Evolutionary conservation across 35 echinoderm and acorn worm species (phyloP).

Genomic region (Ophioderma brevispina): DNA sequence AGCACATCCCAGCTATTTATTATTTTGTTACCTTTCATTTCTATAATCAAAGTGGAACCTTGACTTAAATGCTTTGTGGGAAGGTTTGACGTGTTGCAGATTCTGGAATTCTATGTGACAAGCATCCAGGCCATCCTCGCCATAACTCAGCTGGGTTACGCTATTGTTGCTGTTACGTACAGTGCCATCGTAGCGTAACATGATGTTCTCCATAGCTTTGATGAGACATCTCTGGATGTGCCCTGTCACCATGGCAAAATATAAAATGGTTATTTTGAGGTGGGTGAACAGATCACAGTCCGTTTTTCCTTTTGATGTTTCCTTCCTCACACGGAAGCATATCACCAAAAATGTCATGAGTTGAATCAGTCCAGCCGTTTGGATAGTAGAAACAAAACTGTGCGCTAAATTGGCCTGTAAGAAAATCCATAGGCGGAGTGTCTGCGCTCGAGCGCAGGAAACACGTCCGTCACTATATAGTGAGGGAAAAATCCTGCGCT

Average conservation of each 20-base stretch:
- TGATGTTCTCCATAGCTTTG: constrained; percentile 98
- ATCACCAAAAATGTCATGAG: too few relatives aligned
- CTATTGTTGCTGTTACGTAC: constrained; percentile 94
- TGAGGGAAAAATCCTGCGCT: too few relatives aligned
- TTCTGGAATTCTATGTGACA: constrained; percentile 87
- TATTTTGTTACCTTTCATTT: constrained; percentile 79
- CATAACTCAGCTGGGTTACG: constrained; percentile 94
- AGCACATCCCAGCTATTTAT: background rate
- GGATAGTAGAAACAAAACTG: too few relatives aligned
- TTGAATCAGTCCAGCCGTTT: too few relatives aligned
- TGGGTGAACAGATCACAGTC: too few relatives aligned
- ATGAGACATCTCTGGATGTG: constrained; percentile 98
- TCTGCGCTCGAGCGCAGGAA: too few relatives aligned
- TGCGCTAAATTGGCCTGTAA: too few relatives aligned
- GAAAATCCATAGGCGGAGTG: too few relatives aligned
- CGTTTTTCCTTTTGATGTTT: too few relatives aligned
- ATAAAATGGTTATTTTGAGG: too few relatives aligned
- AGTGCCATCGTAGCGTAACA: constrained; percentile 94
- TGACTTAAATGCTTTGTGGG: constrained; percentile 89
- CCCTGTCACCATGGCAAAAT: constrained; percentile 66
- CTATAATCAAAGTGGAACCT: constrained; percentile 92
- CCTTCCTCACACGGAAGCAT: too few relatives aligned
- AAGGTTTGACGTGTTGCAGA: constrained; percentile 77
- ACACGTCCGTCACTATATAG: too few relatives aligned
- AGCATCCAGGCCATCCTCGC: constrained; percentile 92